Evolutionary conservation across 2,113 vertebrate species (phyloP), one percentile per base, ranked within the genome.

Genomic region (Thryonomys swinderianus): DNA sequence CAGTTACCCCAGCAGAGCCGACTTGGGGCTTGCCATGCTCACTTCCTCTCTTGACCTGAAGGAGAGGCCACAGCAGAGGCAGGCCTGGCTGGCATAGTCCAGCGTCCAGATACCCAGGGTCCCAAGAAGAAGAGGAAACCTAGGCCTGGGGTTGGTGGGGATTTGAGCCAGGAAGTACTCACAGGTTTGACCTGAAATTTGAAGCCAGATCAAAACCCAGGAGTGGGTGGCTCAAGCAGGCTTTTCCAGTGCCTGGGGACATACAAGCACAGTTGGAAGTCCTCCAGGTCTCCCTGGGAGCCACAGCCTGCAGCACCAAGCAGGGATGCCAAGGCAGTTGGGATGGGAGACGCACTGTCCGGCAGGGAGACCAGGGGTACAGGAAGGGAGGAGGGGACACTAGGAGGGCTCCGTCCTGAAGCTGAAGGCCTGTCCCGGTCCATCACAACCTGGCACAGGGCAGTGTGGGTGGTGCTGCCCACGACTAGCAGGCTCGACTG

Each of bases 231-330:
- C 45, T 84, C 69, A 16, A 3, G 34, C 27, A n/a, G 67, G 4
- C 96, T 59, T 91, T 95, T 92, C 67, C 87, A 76, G 89, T 7
- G 96, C 94, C 95, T 95, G 86, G 67, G 96, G 97, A 96, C 21
- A 90, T 42, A 98, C 69, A 97, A 96, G 93, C 94, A 95, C 62
- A 83, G 8, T 37, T 96, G 95, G 90, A 94, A 59, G 4, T 0
- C 67, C 86, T 97, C 85, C 92, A 95, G 42, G 74, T 96, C 93
- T 92, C 57, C 42, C 92, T 40, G 61, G 91, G 0, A 4, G 69
- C 92, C 32, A 91, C 18, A 8, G 48, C 74, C 45, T 83, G 27
- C 53, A 5, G 62, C 89, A 82, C n/a, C 42, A 1, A 32, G 23
- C 32, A n/a, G 10, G 3, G 42, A 9, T 51, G 27, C 12, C 14